Evolutionary conservation across 2,797 vertebrate species (phyloP).

Genomic region (Fistularia tabacaria): DNA sequence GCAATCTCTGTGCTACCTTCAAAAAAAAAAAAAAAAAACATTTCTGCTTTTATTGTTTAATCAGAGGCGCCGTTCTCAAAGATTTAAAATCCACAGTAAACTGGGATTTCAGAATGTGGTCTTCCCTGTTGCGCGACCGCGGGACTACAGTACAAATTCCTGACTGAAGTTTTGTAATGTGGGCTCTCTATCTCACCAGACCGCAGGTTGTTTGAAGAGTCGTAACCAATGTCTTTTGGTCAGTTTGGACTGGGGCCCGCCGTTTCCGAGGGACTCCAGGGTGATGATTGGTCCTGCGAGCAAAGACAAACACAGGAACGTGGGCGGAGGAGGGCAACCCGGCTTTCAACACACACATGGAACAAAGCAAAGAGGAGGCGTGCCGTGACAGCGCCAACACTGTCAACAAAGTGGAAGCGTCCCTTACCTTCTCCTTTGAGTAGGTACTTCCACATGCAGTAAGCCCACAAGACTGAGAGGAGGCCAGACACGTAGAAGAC

Average conservation of each 20-base stretch:
- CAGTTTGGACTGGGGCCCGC: slow-evolving; percentile 75
- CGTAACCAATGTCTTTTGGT: slow-evolving; percentile 86
- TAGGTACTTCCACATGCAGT: slow-evolving; percentile 89
- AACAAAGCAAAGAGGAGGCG: too few relatives aligned
- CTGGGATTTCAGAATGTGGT: too few relatives aligned
- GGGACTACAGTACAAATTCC: neutral
- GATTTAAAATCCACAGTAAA: too few relatives aligned
- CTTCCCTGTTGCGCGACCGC: too few relatives aligned
- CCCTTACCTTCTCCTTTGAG: slow-evolving; percentile 82
- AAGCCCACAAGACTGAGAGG: slow-evolving; percentile 89
- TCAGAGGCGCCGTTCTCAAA: too few relatives aligned
- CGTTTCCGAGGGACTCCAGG: slow-evolving; percentile 76
- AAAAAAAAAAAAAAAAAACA: too few relatives aligned
- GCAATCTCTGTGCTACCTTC: too few relatives aligned
- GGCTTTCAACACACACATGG: slow-evolving; percentile 13
- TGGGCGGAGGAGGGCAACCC: slow-evolving; percentile 10
- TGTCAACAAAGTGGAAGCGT: slow-evolving; percentile 2
- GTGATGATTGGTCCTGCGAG: slow-evolving; percentile 82
- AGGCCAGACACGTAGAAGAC: slow-evolving; percentile 91
- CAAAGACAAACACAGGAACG: slow-evolving; percentile 33
- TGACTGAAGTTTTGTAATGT: neutral
- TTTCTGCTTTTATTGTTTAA: too few relatives aligned
- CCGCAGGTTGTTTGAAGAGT: slow-evolving; percentile 85
- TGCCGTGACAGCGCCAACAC: slow-evolving; percentile 15
- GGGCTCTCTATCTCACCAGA: slow-evolving; percentile 83